Evolutionary conservation across 2,113 vertebrate genomes (phyloP).

Genomic region (Dermatemys mawii): DNA sequence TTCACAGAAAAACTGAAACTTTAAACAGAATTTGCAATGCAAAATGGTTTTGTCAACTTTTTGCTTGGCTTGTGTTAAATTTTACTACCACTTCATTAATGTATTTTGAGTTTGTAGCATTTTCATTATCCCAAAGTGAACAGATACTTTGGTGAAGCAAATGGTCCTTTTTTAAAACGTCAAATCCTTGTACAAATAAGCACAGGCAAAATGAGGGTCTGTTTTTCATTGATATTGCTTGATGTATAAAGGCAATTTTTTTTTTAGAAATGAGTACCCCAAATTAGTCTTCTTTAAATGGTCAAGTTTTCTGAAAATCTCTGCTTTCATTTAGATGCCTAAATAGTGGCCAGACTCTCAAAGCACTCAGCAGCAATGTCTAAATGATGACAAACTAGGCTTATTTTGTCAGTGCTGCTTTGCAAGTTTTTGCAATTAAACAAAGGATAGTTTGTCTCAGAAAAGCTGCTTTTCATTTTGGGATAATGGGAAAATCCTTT

Average conservation of each 20-base stretch:
- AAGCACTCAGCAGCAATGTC: neutral
- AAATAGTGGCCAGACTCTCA: neutral
- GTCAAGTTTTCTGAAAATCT: neutral
- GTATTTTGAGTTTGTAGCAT: neutral
- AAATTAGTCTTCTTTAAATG: neutral
- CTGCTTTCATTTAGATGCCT: neutral
- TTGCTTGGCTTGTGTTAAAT: neutral
- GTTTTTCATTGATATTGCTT: neutral
- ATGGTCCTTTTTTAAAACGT: neutral
- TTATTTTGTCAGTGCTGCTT: neutral
- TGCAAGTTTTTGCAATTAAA: neutral
- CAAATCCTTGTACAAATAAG: neutral
- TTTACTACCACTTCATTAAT: neutral
- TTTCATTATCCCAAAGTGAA: neutral
- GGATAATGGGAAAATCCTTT: neutral
- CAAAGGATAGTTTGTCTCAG: neutral
- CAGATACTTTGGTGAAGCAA: neutral
- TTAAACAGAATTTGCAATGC: neutral
- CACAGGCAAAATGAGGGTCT: neutral
- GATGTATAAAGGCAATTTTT: neutral
- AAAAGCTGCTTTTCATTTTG: neutral
- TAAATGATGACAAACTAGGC: neutral
- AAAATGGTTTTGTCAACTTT: too few relatives aligned
- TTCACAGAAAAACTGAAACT: neutral
- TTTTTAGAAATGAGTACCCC: neutral